These are phyloP conservation scores for Corynorhinus townsendii DNA, from an alignment of 2,113 vertebrate species.

Conservation along the genomic window DNA sequence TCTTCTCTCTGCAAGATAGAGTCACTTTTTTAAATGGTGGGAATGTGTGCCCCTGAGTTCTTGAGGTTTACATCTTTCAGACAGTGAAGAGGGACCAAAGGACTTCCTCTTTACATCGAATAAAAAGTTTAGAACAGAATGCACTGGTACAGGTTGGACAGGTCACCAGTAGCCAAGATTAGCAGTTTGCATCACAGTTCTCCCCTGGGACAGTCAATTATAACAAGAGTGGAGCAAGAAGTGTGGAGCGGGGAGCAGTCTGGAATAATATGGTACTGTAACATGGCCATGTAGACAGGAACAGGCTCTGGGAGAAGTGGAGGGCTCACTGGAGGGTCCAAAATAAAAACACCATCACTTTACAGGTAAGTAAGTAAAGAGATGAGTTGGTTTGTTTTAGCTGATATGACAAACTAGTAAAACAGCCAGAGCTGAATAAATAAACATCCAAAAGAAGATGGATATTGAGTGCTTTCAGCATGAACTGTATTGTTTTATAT, in stretches of 20 bases:
- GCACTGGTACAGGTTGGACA: background rate
- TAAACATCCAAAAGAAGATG: background rate
- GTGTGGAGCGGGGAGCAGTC: background rate
- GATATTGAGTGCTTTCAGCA: background rate
- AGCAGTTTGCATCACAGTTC: background rate
- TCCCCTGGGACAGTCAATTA: background rate
- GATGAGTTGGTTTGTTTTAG: background rate
- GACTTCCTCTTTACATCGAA: background rate
- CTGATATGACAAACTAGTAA: background rate
- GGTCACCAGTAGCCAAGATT: background rate
- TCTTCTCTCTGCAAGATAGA: background rate
- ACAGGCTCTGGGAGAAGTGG: background rate
- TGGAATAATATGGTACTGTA: background rate
- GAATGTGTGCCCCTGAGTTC: background rate
- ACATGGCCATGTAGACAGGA: background rate
- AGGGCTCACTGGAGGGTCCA: background rate
- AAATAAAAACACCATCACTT: background rate
- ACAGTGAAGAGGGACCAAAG: background rate
- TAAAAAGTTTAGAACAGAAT: background rate
- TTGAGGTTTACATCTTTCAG: background rate
- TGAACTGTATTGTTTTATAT: background rate
- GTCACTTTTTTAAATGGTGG: background rate
- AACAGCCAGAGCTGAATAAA: background rate
- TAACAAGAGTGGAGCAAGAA: background rate
- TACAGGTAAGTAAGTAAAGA: background rate